A percentile compares a stretch with the other conserved stretches of the same genome.
Evolutionary conservation across 2,888 invertebrate genomes (phyloP).

Genomic region (Platycheirus rosarum): DNA sequence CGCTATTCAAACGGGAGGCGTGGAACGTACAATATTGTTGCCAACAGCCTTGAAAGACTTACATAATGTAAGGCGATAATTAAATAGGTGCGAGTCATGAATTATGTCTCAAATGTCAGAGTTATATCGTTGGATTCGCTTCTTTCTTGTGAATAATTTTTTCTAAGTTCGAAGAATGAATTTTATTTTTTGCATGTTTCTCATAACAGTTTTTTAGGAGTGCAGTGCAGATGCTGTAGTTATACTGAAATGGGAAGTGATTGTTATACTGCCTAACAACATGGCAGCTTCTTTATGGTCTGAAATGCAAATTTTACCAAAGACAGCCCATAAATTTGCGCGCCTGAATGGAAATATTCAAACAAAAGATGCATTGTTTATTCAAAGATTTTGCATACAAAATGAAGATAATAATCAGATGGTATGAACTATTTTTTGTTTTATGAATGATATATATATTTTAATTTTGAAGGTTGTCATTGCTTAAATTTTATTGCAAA

Average conservation of each 20-base stretch:
- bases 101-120: constrained; percentile 65
- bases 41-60: constrained; percentile 65
- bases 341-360: constrained; percentile 42
- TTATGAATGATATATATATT: constrained; percentile 28
- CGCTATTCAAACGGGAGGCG: constrained; percentile 37
- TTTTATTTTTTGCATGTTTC: constrained; percentile 22
- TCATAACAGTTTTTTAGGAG: constrained; percentile 2
- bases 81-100: constrained; percentile 50
- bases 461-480: constrained; percentile 46
- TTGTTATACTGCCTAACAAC: constrained; percentile 35
- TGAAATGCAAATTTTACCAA: constrained; percentile 56
- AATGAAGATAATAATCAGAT: constrained; percentile 31
- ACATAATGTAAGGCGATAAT: constrained; percentile 50
- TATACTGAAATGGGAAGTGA: constrained; percentile 53
- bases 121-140: constrained; percentile 26
- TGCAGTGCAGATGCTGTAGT: constrained; percentile 1
- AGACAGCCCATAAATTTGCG: constrained; percentile 49
- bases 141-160: constrained; percentile 50
- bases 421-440: constrained; percentile 30
- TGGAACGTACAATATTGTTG: constrained; percentile 29
- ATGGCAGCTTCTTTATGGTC: constrained; percentile 34
- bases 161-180: constrained; percentile 30
- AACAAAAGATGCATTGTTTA: constrained; percentile 59
- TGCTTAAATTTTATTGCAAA: constrained; percentile 28
- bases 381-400: constrained; percentile 6